Conservation (phyloP, 2,797 vertebrate species). For the Phoeniculus purpureus region DNA sequence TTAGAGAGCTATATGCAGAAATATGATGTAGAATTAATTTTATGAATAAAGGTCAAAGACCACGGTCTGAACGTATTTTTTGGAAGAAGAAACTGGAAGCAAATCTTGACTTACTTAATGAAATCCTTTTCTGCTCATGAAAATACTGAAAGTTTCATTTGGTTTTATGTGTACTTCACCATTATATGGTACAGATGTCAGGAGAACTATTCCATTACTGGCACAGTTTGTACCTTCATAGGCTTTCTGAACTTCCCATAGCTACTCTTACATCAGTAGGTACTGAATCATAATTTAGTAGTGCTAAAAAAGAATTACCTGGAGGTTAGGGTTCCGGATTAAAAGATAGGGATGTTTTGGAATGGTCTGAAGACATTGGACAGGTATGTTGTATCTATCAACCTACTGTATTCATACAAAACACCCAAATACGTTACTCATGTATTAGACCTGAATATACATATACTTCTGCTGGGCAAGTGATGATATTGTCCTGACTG, state of each 20-base stretch:
- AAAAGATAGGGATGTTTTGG: neutral
- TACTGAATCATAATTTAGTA: neutral
- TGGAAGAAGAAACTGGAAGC: constrained; percentile 29
- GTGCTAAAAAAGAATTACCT: neutral
- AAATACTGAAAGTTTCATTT: constrained; percentile 32
- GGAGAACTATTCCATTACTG: neutral
- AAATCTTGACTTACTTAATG: constrained; percentile 48
- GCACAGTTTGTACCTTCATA: neutral
- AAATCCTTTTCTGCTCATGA: constrained; percentile 34
- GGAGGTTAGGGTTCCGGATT: neutral
- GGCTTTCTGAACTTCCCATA: neutral
- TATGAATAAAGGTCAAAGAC: constrained; percentile 77
- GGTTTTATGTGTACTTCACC: neutral
- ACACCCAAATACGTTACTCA: neutral
- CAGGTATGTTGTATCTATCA: neutral
- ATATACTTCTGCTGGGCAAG: neutral
- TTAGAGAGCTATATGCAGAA: constrained; percentile 80
- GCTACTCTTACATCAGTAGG: neutral
- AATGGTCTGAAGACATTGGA: neutral
- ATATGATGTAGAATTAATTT: constrained; percentile 82
- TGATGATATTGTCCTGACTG: neutral
- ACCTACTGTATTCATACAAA: neutral
- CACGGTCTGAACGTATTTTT: constrained; percentile 64
- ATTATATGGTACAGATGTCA: neutral
- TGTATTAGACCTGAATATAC: neutral